Base-by-base conservation (phyloP, 2,113 vertebrate genomes). In the Bombycilla garrulus region DNA sequence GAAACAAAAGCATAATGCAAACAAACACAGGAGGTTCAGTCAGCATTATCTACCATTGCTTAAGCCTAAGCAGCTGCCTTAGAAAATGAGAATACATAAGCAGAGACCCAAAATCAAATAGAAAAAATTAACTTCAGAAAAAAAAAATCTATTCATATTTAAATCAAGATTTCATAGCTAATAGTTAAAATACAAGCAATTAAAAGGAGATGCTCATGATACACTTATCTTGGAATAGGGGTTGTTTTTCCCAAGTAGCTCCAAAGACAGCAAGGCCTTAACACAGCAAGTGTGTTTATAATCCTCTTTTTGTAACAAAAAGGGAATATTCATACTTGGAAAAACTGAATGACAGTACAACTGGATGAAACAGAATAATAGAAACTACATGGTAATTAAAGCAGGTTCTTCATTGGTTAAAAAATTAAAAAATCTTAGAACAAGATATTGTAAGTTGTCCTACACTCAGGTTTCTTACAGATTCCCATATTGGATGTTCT, bases 1-100 rank as follows among this genome's bases (percentile, higher is more conserved):
- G 66, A 86, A 93, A 95, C 80, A 96, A 92, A 95, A 90, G 95
- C 93, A 76, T 13, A 88, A 78, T 67, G 73, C 81, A 88, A 86
- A 90, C 87, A 94, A 94, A 83, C 79, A 88, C 53, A n/a, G 85
- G 76, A 69, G 64, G 31, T 87, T 91, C 86, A 83, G 56, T 66
- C 91, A 76, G 87, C 84, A 65, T 94, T 93, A 93, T 94, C 77
- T 81, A 45, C 36, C 45, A 84, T 33, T 90, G 82, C 57, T 81
- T 72, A 84, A 95, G 77, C 76, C 82, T 71, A 56, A 81, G 58
- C 86, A 92, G 95, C 81, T 95, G 89, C 65, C 58, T 95, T 78
- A 66, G 42, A 90, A 81, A 94, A 91, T 58, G 36, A 82, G 66
- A 83, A 72, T 13, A 81, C 36, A 31, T 31, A 72, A 90, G 83